Base-by-base conservation (phyloP, 2,113 vertebrate genomes). In the Brienomyrus longianalis region DNA sequence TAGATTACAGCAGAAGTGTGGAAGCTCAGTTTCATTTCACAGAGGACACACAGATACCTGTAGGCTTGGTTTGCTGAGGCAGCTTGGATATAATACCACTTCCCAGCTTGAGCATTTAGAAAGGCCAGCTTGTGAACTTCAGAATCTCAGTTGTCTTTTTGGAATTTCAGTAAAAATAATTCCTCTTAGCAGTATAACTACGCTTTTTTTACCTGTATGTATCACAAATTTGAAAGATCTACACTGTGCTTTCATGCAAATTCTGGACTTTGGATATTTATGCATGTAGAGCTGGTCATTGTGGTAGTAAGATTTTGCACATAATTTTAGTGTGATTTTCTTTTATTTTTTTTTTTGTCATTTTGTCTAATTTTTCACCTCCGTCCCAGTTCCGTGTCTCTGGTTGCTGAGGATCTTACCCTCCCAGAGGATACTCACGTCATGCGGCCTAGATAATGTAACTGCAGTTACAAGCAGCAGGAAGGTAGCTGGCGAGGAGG, bases 381-480 rank as follows among this genome's bases (percentile, higher is more conserved):
- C 21, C 17, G 83, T 83, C 77, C 80, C 52, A 83, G 47, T 89
- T 89, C 52, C 23, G 21, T 47, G 39, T 84, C 13, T 48, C 21
- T 83, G 15, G 21, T 48, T 48, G 8, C 17, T 83, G 80, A 47
- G 39, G 17, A 48, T 83, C 45, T 35, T 21, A 83, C 17, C 80
- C 17, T 84, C 23, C 23, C 17, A 56, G 77, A 59, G 45, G 70
- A 52, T 59, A 13, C 1, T 3, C 17, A 3, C 27, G 9, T 80
- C 48, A 47, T 39, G 7, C 7, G 62, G 35, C 48, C 88, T 47
- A 21, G 19, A 83, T 89, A 91, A 39, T 31, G 21, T 43, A 27
- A 48, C 45, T 87, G 50, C 19, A 86, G 77, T 70, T 91, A 52
- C 11, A 87, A 88, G 70, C 84, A 52, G 39, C 85, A 85, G 87